A percentile compares a stretch with the other conserved stretches of the same genome.
These are phyloP conservation scores for Catajapyx aquilonaris DNA, from an alignment of 1,140 invertebrate genomes.

Conservation along the genomic window DNA sequence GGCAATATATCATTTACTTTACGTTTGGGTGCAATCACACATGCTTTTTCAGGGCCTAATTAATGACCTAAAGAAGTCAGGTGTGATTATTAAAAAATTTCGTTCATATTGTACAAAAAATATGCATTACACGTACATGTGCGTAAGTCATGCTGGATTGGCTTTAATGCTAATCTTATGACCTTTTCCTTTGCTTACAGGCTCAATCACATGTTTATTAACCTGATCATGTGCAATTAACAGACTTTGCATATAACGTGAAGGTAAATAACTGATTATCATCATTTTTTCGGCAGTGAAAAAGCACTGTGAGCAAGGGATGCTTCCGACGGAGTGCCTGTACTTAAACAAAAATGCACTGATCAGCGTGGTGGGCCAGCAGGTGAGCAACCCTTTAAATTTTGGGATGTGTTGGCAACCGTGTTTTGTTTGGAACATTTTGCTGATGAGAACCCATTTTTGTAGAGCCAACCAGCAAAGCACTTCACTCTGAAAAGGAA, in stretches of 20 bases:
- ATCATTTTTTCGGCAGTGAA: constrained; percentile 30
- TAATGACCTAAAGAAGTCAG: constrained; percentile 60
- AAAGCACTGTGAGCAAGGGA: constrained; percentile 62
- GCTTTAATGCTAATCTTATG: no score
- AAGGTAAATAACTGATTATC: no score
- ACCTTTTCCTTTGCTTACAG: no score
- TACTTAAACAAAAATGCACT: constrained; percentile 89
- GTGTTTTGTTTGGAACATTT: background rate
- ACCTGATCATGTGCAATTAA: no score
- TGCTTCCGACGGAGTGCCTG: constrained; percentile 86
- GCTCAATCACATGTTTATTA: no score
- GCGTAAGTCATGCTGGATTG: no score
- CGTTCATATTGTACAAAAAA: no score
- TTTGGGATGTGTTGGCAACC: background rate
- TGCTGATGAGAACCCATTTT: constrained; percentile 16
- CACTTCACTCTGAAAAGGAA: constrained; percentile 89
- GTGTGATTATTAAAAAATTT: no score
- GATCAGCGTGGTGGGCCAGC: constrained; percentile 52
- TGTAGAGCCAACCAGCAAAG: constrained; percentile 33
- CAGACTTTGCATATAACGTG: no score
- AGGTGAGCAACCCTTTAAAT: constrained; percentile 13
- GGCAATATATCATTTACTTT: no score
- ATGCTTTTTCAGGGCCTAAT: constrained; percentile 81
- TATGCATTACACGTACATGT: no score
- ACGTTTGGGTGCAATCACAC: no score